Conservation (phyloP, 1,140 invertebrate genomes). For the Diorhabda elongata region DNA sequence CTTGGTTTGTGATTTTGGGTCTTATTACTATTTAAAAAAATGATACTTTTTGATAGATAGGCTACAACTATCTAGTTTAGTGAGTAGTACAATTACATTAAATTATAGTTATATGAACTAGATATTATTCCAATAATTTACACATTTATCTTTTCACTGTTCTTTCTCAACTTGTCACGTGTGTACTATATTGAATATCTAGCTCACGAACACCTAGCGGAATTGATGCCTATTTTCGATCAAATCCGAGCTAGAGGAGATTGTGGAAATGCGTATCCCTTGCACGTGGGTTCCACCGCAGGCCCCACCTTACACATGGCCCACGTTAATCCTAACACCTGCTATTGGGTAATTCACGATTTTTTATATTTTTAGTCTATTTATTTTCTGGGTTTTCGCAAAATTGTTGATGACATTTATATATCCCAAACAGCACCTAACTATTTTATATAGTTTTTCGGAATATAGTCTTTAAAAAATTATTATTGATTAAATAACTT, state of each 20-base stretch:
- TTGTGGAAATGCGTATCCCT: slow-evolving; percentile 80
- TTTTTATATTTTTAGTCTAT: slow-evolving; percentile 8
- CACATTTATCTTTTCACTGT: background rate
- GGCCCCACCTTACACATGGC: slow-evolving; percentile 45
- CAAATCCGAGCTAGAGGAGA: slow-evolving; percentile 82
- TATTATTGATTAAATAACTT: no score
- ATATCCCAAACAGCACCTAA: no score
- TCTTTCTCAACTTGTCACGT: slow-evolving; percentile 15
- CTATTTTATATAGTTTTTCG: no score
- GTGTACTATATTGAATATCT: slow-evolving; percentile 19
- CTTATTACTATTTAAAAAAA: no score
- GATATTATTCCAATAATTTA: background rate
- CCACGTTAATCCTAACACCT: slow-evolving; percentile 53
- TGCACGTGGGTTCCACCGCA: slow-evolving; percentile 66
- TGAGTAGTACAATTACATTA: no score
- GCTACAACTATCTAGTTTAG: no score
- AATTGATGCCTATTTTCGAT: slow-evolving; percentile 91
- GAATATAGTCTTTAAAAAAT: no score
- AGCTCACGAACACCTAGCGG: slow-evolving; percentile 89
- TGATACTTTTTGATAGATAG: no score
- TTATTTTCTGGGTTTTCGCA: background rate
- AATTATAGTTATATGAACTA: no score
- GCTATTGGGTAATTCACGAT: slow-evolving; percentile 60
- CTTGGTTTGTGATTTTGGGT: no score
- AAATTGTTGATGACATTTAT: background rate